These are phyloP conservation scores for Cheilosia scutellata DNA, from an alignment of 2,888 invertebrate genomes.

Conservation along the genomic window DNA sequence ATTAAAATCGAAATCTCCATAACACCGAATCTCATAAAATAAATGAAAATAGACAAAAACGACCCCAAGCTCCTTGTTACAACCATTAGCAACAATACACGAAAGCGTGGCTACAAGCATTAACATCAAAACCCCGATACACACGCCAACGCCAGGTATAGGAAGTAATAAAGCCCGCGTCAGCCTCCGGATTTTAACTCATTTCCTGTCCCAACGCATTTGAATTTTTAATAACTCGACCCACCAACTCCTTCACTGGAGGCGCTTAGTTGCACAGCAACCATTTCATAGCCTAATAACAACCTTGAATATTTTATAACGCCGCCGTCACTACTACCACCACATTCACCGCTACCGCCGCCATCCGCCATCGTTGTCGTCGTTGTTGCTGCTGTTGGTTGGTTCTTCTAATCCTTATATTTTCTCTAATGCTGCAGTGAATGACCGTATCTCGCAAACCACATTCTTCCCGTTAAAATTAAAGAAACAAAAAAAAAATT, in stretches of 20 bases:
- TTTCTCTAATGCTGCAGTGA: slow-evolving; percentile 43
- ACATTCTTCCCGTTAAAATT: neutral
- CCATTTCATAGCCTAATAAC: slow-evolving; percentile 69
- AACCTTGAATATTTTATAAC: slow-evolving; percentile 73
- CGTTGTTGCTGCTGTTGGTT: neutral
- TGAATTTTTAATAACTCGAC: slow-evolving; percentile 69
- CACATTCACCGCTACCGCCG: neutral
- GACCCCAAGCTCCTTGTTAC: slow-evolving; percentile 19
- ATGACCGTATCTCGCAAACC: slow-evolving; percentile 40
- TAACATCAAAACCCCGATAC: slow-evolving; percentile 43
- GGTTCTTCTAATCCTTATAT: slow-evolving; percentile 42
- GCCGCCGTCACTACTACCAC: slow-evolving; percentile 8
- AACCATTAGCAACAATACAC: slow-evolving; percentile 13
- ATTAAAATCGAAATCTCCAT: slow-evolving; percentile 58
- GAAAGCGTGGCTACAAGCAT: neutral
- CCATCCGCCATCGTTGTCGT: slow-evolving; percentile 5
- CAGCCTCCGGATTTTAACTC: slow-evolving; percentile 66
- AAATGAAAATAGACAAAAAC: slow-evolving; percentile 20
- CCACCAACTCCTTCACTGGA: slow-evolving; percentile 8
- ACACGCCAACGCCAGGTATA: slow-evolving; percentile 17
- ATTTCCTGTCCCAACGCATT: slow-evolving; percentile 73
- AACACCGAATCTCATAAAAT: slow-evolving; percentile 12
- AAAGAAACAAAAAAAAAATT: neutral
- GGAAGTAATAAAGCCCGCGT: slow-evolving; percentile 39
- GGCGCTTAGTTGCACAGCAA: slow-evolving; percentile 25